These are phyloP conservation scores for Smittia aterrima DNA, from an alignment of 2,888 invertebrate species.

Conservation along the genomic window DNA sequence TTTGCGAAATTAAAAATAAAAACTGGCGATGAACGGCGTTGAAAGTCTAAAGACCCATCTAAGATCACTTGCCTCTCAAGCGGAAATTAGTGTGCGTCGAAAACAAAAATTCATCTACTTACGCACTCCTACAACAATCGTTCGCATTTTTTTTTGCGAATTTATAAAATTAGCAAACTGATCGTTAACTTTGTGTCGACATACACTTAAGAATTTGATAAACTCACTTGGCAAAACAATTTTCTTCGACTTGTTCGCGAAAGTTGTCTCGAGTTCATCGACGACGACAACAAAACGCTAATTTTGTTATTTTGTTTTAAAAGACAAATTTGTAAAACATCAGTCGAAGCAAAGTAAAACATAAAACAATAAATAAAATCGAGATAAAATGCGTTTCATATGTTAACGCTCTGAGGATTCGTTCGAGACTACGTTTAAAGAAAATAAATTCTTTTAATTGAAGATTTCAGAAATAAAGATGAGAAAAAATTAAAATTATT, in stretches of 20 bases:
- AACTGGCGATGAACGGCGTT: neutral
- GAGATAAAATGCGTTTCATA: neutral
- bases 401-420: neutral
- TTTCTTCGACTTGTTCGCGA: no score
- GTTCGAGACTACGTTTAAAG: neutral
- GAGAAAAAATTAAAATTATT: no score
- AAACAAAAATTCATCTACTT: neutral
- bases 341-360: neutral
- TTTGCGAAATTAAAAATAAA: neutral
- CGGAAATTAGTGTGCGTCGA: neutral
- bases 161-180: neutral
- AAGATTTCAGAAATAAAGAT: no score
- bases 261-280: no score
- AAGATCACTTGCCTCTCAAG: conserved; percentile 1
- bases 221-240: no score
- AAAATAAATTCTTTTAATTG: no score
- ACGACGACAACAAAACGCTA: no score
- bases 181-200: no score
- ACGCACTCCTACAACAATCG: neutral
- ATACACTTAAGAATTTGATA: no score
- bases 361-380: neutral
- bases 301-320: no score
- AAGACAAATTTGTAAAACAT: neutral
- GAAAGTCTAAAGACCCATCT: conserved; percentile 18
- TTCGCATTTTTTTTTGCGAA: neutral